Evolutionary conservation across 2,113 vertebrate species (phyloP).

Genomic region (Serilophus lunatus): DNA sequence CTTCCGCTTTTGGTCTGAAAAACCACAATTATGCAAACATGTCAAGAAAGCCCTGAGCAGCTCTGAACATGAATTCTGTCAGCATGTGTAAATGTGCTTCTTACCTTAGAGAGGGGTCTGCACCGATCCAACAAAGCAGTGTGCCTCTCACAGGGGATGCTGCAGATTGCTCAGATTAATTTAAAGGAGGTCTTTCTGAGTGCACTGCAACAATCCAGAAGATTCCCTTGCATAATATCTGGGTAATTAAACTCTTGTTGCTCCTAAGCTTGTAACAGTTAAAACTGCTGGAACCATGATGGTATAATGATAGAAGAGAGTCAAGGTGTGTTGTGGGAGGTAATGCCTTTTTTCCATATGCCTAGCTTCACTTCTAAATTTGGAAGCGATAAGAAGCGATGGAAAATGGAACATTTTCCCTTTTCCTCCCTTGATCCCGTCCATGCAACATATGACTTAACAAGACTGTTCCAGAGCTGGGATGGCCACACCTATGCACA

Average conservation of each 20-base stretch:
- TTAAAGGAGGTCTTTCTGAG: neutral
- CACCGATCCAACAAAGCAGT: neutral
- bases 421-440: neutral
- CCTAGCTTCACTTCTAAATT: conserved; percentile 23
- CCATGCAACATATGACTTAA: neutral
- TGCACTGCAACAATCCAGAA: neutral
- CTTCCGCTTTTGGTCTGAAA: conserved; percentile 67
- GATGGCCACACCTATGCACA: neutral
- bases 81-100: neutral
- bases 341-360: neutral
- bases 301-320: neutral
- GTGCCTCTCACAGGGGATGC: neutral
- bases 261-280: neutral
- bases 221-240: neutral
- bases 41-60: conserved; percentile 62
- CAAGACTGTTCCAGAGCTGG: neutral
- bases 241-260: neutral
- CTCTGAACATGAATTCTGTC: neutral
- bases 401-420: conserved; percentile 22
- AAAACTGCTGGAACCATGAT: neutral
- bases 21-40: conserved; percentile 60
- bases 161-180: neutral
- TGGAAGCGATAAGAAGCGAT: neutral
- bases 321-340: neutral
- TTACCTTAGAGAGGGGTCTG: neutral